Base-by-base conservation (phyloP, 2,797 vertebrate genomes). In the Notolabrus celidotus region DNA sequence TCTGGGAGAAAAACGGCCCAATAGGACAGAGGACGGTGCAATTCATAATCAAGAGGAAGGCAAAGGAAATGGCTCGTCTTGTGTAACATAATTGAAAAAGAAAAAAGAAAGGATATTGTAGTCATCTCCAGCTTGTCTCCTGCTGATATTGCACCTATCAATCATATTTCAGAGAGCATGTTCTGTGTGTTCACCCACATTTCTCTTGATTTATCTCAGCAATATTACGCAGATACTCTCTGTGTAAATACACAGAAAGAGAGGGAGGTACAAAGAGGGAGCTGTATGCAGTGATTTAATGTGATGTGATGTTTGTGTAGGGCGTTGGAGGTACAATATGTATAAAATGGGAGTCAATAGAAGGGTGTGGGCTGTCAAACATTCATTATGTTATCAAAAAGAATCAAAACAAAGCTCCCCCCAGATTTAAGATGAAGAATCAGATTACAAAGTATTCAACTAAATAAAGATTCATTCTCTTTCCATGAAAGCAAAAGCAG, bases 121-220 rank as follows among this genome's bases (percentile, higher is more conserved):
- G 66, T 64, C 68, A 57, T 86, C 65, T 77, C 64, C n/a, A 57
- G 69, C 78, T 75, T 80, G 86, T 85, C 77, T 79, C 45, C 41
- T 42, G 39, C 38, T 59, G 71, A 89, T 88, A 91, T 88, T 90
- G 84, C 41, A 55, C 61, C 86, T 61, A 86, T 84, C 76, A 85
- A 83, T 90, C 86, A 84, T 76, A 80, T 87, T 83, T 82, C 73
- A 71, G 50, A 38, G 67, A 56, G 67, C 54, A 52, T 74, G 50
- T 74, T 79, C 60, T 42, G 31, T 42, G 70, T 82, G 66, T 82
- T 83, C 80, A 50, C 71, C 80, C 78, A 82, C 77, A 79, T 87
- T 84, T 79, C 73, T 72, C 55, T 53, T 85, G 84, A 92, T 87
- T 91, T 91, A 89, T 88, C 74, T 65, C 20, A 16, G 64, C 85